phyloP scores from a whole-genome alignment of 2,888 invertebrate genomes.

The Nesidiocoris tenuis region DNA sequence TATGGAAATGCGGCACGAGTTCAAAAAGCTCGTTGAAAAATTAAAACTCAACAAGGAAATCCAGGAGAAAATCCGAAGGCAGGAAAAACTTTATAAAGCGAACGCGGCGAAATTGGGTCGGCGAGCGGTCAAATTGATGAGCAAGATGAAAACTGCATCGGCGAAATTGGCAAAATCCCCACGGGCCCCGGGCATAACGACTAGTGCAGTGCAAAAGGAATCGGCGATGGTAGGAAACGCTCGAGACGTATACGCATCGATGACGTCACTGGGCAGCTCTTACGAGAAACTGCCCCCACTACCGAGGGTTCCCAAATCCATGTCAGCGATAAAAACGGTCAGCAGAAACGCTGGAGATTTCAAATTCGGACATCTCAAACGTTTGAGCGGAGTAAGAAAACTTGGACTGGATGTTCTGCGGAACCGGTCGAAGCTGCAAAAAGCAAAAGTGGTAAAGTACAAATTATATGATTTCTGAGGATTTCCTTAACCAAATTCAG shows the following conservation, averaged over 20 bases:
- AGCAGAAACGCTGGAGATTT: too few species aligned
- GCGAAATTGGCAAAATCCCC: background rate
- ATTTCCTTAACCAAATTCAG: too few species aligned
- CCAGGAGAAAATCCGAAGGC: constrained; percentile 37
- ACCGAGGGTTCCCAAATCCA: background rate
- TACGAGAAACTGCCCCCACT: background rate
- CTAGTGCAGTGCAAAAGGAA: background rate
- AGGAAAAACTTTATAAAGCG: constrained; percentile 2
- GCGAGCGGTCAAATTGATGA: background rate
- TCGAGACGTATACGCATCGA: background rate
- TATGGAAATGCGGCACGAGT: constrained; percentile 30
- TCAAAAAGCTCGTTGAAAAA: constrained; percentile 24
- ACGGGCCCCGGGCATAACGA: background rate
- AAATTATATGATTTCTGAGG: too few species aligned
- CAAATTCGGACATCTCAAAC: too few species aligned
- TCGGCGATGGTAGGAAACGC: background rate
- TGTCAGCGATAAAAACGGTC: too few species aligned
- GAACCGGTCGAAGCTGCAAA: too few species aligned
- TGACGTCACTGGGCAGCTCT: background rate
- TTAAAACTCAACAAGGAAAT: constrained; percentile 30
- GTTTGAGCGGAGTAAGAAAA: too few species aligned
- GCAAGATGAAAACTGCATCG: background rate
- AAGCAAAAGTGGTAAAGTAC: too few species aligned
- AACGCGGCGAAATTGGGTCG: background rate
- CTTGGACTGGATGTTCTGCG: too few species aligned